Evolutionary conservation across 2,113 vertebrate genomes (phyloP).

Genomic region (Hystrix brachyura): DNA sequence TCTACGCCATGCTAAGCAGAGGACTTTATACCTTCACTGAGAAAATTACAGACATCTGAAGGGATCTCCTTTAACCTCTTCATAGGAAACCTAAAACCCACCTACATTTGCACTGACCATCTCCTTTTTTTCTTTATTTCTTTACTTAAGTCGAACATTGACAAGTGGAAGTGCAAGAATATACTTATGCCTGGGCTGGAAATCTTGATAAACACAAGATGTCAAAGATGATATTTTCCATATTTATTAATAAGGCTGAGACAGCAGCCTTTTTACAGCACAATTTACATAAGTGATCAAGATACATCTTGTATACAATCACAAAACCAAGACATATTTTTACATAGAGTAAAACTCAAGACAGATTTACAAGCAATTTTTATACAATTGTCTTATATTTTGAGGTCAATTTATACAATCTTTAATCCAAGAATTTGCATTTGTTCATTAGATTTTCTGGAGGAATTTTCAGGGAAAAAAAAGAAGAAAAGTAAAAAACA

Average conservation of each 20-base stretch:
- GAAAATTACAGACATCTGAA: not conserved
- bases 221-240: conserved; percentile 89
- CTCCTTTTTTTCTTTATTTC: not conserved
- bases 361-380: conserved; percentile 97
- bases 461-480: conserved; percentile 88
- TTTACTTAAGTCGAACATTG: not conserved
- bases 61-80: not conserved
- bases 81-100: not conserved
- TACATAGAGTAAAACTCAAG: conserved; percentile 96
- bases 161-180: not conserved
- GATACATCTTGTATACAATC: conserved; percentile 97
- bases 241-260: conserved; percentile 97
- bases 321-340: conserved; percentile 98
- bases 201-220: conserved; percentile 56
- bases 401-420: conserved; percentile 91
- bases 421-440: conserved; percentile 87
- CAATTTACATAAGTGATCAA: conserved; percentile 97
- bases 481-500: conserved; percentile 67
- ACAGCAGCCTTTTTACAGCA: conserved; percentile 96
- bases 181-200: not conserved
- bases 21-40: not conserved
- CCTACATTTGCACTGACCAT: not conserved
- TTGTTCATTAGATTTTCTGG: conserved; percentile 82
- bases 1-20: not conserved
- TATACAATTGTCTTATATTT: conserved; percentile 92